Base-by-base conservation (phyloP, 2,113 vertebrate genomes). In the Crotalus tigris region DNA sequence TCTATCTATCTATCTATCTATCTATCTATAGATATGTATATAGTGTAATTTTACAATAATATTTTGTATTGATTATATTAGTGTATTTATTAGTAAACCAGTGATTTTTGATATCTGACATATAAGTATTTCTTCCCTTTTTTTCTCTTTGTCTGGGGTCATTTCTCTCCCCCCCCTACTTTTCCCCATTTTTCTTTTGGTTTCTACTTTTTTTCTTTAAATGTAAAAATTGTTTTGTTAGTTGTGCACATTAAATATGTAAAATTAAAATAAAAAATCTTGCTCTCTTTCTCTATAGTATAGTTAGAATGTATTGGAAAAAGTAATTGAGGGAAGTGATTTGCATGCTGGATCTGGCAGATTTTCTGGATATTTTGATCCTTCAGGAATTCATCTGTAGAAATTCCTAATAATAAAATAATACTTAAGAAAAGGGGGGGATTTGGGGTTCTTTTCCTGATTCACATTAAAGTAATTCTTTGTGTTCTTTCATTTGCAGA, bases 401-500 rank as follows among this genome's bases (percentile, higher is more conserved):
- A 21, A 81, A 81, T 81, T 81, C 75, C 17, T 44, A 81, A 39
- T 39, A 81, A 39, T 39, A 81, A 81, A 81, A 81, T 81, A 39
- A 39, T 17, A 81, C 6, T 81, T 81, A 3, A 39, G 33, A 39
- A 81, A 81, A 39, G 2, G 69, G 19, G 7, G 33, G 33, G 33
- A 44, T 39, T 21, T 39, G 6, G 17, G 17, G 33, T 81, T 3
- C 69, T 81, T 81, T 44, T 44, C 75, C 75, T 81, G 59, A 61
- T 46, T 89, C 54, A n/a, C 21, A 46, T 5, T 51, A 44, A 94
- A 92, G 21, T 24, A 93, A 54, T 8, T 57, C 5, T 85, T 85
- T 91, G 0, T 94, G 93, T 89, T 95, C 10, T 93, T 96, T 94
- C 33, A 49, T 94, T 96, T 85, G 93, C 95, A 95, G 0, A 2